These are phyloP conservation scores for Rhombomys opimus DNA, from an alignment of 2,113 vertebrate genomes.

Conservation along the genomic window DNA sequence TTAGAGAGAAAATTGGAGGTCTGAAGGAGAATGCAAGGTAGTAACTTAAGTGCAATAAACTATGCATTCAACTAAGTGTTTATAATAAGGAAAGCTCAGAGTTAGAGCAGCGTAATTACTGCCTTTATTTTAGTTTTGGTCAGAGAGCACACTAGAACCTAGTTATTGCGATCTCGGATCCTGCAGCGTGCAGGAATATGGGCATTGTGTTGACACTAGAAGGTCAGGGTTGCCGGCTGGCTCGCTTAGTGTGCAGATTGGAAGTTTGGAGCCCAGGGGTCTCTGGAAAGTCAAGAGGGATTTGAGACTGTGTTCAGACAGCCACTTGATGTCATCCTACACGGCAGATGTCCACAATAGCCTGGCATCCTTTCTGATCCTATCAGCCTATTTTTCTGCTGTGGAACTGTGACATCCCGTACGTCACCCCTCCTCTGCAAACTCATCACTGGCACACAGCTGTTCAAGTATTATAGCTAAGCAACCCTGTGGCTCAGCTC, in stretches of 20 bases:
- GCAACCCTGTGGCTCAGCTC: constrained; percentile 25
- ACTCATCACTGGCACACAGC: constrained; percentile 60
- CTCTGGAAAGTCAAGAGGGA: constrained; percentile 70
- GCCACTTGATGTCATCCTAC: constrained; percentile 58
- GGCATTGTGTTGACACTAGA: constrained; percentile 32
- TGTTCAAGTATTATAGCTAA: constrained; percentile 56
- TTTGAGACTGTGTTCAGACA: constrained; percentile 2
- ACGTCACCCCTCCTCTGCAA: constrained; percentile 43
- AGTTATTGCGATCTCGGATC: background rate
- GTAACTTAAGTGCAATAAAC: constrained; percentile 23
- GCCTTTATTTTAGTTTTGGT: background rate
- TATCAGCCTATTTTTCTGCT: constrained; percentile 70
- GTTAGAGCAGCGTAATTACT: background rate
- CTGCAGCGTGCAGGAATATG: background rate
- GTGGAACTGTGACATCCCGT: constrained; percentile 59
- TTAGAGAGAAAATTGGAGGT: background rate
- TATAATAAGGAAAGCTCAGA: background rate
- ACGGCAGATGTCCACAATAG: constrained; percentile 65
- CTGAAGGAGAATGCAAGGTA: background rate
- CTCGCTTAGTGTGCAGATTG: constrained; percentile 46
- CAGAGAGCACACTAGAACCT: background rate
- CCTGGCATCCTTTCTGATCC: constrained; percentile 67
- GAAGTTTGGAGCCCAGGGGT: constrained; percentile 58
- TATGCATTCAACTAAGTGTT: background rate
- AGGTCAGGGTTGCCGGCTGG: constrained; percentile 18